Evolutionary conservation across 2,113 vertebrate genomes (phyloP).

Genomic region (Hemichromis elongatus): DNA sequence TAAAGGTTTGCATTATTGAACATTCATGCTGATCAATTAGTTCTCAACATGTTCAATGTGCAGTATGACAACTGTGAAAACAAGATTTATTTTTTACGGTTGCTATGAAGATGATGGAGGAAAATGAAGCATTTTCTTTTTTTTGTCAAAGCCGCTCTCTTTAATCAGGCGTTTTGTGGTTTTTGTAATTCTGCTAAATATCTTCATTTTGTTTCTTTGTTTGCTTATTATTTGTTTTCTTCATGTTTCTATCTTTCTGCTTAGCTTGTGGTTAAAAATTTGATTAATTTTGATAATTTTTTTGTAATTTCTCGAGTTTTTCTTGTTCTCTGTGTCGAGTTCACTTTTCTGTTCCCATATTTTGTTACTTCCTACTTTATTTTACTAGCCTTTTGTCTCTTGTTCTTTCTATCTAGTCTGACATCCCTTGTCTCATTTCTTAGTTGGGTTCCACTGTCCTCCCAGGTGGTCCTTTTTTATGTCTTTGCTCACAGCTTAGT

Average conservation of each 20-base stretch:
- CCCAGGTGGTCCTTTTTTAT: accelerated
- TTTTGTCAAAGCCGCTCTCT: background rate
- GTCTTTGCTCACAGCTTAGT: background rate
- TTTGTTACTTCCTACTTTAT: background rate
- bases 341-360: accelerated
- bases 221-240: accelerated
- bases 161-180: background rate
- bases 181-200: background rate
- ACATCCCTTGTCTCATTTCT: background rate
- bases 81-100: background rate
- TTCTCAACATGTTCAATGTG: background rate
- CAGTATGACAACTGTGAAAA: background rate
- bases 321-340: background rate
- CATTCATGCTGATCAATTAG: background rate
- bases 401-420: accelerated
- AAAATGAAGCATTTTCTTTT: background rate
- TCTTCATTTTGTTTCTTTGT: background rate
- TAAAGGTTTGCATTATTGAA: background rate
- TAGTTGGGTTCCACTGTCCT: background rate
- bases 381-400: accelerated
- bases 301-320: background rate
- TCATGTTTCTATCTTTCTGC: background rate
- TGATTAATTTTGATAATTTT: too few species aligned
- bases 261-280: background rate
- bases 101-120: accelerated